Conservation (phyloP, 2,113 vertebrate genomes). For the Dasyornis broadbenti region DNA sequence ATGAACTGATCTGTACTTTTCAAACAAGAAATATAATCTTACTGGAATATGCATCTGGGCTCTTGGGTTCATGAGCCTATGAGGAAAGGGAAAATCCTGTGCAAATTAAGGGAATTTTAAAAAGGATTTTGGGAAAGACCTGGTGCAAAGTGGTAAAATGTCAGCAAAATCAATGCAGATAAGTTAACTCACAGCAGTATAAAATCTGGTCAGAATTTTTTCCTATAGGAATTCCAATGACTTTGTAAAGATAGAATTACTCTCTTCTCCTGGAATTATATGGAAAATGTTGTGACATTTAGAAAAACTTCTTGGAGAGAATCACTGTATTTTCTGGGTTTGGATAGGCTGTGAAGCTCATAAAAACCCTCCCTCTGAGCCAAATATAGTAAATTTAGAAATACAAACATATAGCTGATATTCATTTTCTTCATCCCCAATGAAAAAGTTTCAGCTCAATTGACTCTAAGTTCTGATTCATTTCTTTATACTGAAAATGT, state of each 20-base stretch:
- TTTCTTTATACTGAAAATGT: neutral
- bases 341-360: neutral
- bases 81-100: neutral
- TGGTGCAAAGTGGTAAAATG: neutral
- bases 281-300: neutral
- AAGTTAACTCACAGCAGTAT: neutral
- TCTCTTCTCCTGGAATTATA: neutral
- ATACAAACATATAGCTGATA: neutral
- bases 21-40: neutral
- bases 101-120: neutral
- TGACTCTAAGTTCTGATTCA: neutral
- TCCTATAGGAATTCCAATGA: neutral
- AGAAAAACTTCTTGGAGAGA: neutral
- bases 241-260: neutral
- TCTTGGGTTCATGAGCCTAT: neutral
- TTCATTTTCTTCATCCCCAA: neutral
- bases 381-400: constrained; percentile 10
- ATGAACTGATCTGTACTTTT: neutral
- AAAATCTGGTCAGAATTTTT: neutral
- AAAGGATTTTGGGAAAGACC: neutral
- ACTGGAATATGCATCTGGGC: neutral
- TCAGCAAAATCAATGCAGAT: neutral
- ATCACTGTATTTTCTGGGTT: constrained; percentile 11
- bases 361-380: neutral
- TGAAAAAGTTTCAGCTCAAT: neutral